Base-by-base conservation (phyloP, 2,888 invertebrate species). In the Nymphalis c-album region DNA sequence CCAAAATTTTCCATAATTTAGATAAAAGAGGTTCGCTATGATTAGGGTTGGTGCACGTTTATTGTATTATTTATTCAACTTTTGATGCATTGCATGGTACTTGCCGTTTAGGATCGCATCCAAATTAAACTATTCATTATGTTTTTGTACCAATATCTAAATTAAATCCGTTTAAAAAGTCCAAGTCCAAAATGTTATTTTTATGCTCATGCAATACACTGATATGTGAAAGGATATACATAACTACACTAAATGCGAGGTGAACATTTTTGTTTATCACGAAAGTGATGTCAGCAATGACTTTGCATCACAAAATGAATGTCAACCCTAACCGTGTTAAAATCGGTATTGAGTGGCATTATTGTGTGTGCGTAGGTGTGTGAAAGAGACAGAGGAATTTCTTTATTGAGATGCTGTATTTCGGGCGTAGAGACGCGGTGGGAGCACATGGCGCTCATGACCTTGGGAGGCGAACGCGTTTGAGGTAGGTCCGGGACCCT, bases 1-100 rank as follows among this genome's bases (percentile, higher is more conserved):
- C 91, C 92, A 86, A 91, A 90, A 88, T 90, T 88, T 91, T 91
- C 91, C 90, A 90, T 91, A 90, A 91, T 87, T 90, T 89, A 91
- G 90, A 91, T 91, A 91, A 91, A 82, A 84, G 81, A 86, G 86
- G 91, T 91, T 91, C 83, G 88, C 91, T 91, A 91, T 88, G 90
- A 89, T 90, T 90, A 91, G 89, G 91, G 91, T 79, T 90, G 90
- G 74, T 81, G 73, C 65, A 68, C 68, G 61, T 31, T 51, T 45
- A 64, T 60, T 50, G 53, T 61, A 47, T 31, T 40, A 20, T 40
- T 26, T 60, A 18, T 35, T 13, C 31, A 40, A 17, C 35, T 31
- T 64, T 57, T 40, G 40, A 48, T 18, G 35, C 16, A 22, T 60
- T 60, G 22, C 46, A 5, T n/a, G 22, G 17, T 55, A 26, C 10